These are phyloP conservation scores for Dinocampus coccinellae DNA, from an alignment of 2,888 invertebrate genomes.

Conservation along the genomic window DNA sequence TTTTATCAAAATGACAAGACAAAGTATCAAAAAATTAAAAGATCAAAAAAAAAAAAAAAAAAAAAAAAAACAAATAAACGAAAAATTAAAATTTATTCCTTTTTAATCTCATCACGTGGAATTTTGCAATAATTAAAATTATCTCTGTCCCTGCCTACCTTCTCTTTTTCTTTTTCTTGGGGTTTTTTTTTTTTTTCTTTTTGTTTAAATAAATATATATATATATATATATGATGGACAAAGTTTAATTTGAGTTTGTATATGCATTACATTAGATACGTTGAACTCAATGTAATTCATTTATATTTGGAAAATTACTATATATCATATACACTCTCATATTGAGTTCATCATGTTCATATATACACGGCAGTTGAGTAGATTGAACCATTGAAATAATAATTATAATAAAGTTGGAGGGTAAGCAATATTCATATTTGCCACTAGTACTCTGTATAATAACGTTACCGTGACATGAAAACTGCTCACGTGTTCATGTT, in stretches of 20 bases:
- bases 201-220: no score
- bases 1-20: background rate
- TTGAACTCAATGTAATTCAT: background rate
- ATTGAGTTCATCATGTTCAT: conserved; percentile 7
- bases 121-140: background rate
- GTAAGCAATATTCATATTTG: conserved; percentile 1
- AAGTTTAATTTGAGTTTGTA: background rate
- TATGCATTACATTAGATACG: no score
- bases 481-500: background rate
- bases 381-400: conserved; percentile 24
- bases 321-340: background rate
- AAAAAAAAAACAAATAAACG: background rate
- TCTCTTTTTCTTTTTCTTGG: background rate
- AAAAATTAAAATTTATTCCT: background rate
- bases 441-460: background rate
- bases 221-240: no score
- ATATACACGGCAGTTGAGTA: background rate
- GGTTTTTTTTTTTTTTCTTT: no score
- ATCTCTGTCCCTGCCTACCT: no score
- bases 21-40: background rate
- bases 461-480: background rate
- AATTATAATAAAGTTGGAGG: conserved; percentile 19
- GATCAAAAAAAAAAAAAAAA: background rate
- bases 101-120: background rate
- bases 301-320: background rate